phyloP scores from a whole-genome alignment of 2,797 vertebrate species.

The Galagoides demidoff region DNA sequence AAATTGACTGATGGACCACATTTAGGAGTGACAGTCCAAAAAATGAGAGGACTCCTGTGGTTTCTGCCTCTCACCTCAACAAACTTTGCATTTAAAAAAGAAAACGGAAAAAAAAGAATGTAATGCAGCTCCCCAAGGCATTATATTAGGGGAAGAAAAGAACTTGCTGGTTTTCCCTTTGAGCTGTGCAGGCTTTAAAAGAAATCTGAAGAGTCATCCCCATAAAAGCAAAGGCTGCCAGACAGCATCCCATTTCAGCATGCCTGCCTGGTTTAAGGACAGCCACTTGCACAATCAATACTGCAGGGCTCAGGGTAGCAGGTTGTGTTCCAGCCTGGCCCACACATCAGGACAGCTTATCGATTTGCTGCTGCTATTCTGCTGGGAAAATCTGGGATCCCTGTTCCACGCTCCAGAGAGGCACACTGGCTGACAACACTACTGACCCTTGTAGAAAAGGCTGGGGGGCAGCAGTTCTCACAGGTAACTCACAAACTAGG shows the following conservation, averaged over 20 bases:
- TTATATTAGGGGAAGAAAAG: neutral
- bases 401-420: neutral
- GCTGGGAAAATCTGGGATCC: neutral
- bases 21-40: neutral
- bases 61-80: neutral
- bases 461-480: neutral
- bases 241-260: neutral
- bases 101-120: neutral
- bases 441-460: neutral
- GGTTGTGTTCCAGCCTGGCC: neutral
- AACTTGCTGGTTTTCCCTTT: neutral
- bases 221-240: neutral
- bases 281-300: accelerated
- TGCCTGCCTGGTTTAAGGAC: neutral
- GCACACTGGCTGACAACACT: neutral
- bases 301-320: neutral
- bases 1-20: neutral
- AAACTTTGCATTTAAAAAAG: neutral
- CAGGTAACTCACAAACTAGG: neutral
- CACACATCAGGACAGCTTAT: too few species aligned
- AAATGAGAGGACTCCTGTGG: neutral
- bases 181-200: neutral
- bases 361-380: neutral
- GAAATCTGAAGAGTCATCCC: neutral
- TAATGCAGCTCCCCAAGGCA: neutral